Base-by-base conservation (phyloP, 1,140 invertebrate genomes). In the Lepidostoma basale region DNA sequence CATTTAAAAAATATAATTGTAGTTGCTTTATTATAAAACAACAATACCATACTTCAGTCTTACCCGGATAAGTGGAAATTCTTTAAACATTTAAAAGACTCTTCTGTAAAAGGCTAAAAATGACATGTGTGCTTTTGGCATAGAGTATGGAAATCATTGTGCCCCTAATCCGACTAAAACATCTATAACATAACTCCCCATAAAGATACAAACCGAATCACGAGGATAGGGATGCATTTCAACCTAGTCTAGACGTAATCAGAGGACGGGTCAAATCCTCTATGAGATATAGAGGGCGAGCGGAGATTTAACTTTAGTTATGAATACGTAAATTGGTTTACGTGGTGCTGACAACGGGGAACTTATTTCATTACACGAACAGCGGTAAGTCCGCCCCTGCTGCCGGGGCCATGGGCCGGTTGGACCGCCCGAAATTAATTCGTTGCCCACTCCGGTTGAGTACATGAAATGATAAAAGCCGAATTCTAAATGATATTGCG, bases 301-400 rank as follows among this genome's bases (percentile, higher is more conserved):
- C 30, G 18, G 40, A 54, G 47, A 65, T 52, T 65, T 54, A 54
- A 65, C 26, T 65, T 39, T 20, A 33, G 62, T 65, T 65, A 65
- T 65, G 62, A 65, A 65, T 65, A 65, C 28, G 30, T 65, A 65
- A 65, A 65, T 30, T 47, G 47, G 47, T 52, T 65, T 39, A 52
- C 62, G 62, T 65, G 62, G 36, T 47, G 60, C 26, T 47, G 28
- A 28, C 40, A 42, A 20, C 39, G 39, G 18, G 59, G 45, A 65
- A 65, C 45, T 65, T 65, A 65, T 65, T 65, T 65, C 62, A 65
- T 65, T 65, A 65, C 45, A 39, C 3, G 28, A 36, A 26, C 44
- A 42, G 20, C 25, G 60, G 44, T 63, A 63, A 63, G 54, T 33
- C 39, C 9, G 54, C 54, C 49, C 25, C 26, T 9, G 23, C 2